Base-by-base conservation (phyloP, 1,140 invertebrate species). In the Lepidurus packardi region DNA sequence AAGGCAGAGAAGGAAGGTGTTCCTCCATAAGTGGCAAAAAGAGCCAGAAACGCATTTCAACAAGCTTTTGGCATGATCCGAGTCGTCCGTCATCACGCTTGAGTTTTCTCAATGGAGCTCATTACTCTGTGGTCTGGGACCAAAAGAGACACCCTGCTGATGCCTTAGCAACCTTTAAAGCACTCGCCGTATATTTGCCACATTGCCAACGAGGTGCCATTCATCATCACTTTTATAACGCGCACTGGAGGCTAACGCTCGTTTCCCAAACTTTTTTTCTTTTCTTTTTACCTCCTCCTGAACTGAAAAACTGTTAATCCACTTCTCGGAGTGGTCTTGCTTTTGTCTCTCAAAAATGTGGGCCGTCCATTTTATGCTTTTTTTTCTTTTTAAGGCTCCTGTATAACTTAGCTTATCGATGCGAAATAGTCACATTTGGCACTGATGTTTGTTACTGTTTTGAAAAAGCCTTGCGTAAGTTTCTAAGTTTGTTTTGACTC, bases 101-200 rank as follows among this genome's bases (percentile, higher is more conserved):
- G 53, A 65, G 53, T 65, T 65, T 65, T 65, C 53, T 65, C 53
- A 65, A 65, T 65, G 53, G 53, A 65, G 53, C 53, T 65, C 53
- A 65, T 65, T 65, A 65, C 53, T 65, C 53, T 65, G 53, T 65
- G 53, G 53, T 65, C 16, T 65, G 53, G 21, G 53, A 65, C 53
- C 53, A 13, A 65, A 65, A 65, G 53, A 65, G 53, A 65, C 53
- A 65, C 53, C 53, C 53, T 65, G 53, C 53, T 65, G 53, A 65
- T 65, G 53, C 53, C 53, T 65, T 65, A 65, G 53, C 53, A 65
- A 65, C 53, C 53, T 65, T 65, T 65, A 65, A 65, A 65, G 53
- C 53, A 11, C 53, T 65, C 53, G 53, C 53, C 53, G 53, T 65
- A 65, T 65, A 65, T 65, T 65, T 65, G 53, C 53, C 53, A 65